phyloP scores from a whole-genome alignment of 2,888 invertebrate species.

The Melanostoma scalare region DNA sequence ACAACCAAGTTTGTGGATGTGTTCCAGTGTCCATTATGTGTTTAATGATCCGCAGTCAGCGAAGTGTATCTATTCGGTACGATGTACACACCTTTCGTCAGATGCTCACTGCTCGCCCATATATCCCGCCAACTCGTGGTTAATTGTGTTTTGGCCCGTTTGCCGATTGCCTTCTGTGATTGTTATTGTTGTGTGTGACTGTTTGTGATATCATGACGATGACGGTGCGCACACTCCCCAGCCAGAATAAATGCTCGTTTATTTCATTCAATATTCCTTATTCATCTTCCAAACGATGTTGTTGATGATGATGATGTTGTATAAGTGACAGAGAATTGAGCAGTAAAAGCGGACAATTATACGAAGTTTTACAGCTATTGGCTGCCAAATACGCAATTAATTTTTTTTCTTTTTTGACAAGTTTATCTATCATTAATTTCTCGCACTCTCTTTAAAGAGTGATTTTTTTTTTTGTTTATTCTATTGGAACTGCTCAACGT shows the following conservation, averaged over 20 bases:
- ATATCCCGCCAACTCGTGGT: conserved; percentile 72
- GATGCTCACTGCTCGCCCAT: conserved; percentile 68
- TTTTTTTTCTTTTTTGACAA: conserved; percentile 26
- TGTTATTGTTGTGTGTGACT: conserved; percentile 31
- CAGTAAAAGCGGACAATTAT: conserved; percentile 64
- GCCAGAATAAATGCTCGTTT: conserved; percentile 14
- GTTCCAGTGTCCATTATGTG: conserved; percentile 73
- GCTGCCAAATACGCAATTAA: conserved; percentile 24
- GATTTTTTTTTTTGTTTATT: too few species aligned
- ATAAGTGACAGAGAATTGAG: conserved; percentile 61
- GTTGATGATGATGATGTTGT: conserved; percentile 48
- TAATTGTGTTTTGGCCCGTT: conserved; percentile 64
- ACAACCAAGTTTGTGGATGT: conserved; percentile 45
- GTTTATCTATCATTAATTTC: conserved; percentile 39
- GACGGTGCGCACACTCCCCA: conserved; percentile 50
- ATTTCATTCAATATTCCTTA: conserved; percentile 46
- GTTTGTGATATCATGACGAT: conserved; percentile 7
- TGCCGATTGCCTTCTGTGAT: conserved; percentile 61
- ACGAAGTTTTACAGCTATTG: conserved; percentile 41
- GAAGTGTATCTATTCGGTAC: conserved; percentile 61
- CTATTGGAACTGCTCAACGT: too few species aligned
- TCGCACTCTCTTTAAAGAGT: not conserved
- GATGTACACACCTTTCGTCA: conserved; percentile 71
- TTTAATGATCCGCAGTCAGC: conserved; percentile 70
- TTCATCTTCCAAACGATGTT: conserved; percentile 36